Evolutionary conservation across 2,797 vertebrate species (phyloP), one percentile per base, ranked within the genome.

Genomic region (Myotis daubentonii): DNA sequence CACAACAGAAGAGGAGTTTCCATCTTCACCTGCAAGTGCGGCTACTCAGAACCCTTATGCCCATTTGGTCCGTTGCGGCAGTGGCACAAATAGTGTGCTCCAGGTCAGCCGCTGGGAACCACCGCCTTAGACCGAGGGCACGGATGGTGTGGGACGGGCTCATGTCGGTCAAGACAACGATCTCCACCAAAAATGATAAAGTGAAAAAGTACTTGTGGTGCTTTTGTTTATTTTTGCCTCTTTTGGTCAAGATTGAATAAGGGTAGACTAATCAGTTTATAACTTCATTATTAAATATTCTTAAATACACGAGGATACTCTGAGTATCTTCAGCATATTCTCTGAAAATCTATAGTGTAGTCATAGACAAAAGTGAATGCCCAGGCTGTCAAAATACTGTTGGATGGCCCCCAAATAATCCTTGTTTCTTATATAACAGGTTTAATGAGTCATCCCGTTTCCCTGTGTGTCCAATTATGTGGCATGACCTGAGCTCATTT

Each of bases 381-480:
- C 12, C 13, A 65, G 71, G 33, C 51, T 70, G 41, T 72, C 55
- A n/a, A 12, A 44, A 76, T 60, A 11, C 33, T 41, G 87, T 71
- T 38, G n/a, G 51, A 41, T 72, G 71, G 81, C 66, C 66, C 79
- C 53, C 70, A 74, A 79, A 80, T 78, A 86, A 89, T 41, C 41
- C 81, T 41, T 88, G 38, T 86, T 87, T 83, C 51, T 41, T 83
- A 41, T 36, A 16, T 89, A 83, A 84, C 51, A 55, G 53, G 68
- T 75, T 89, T 68, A 81, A 83, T 89, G 66, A 87, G 70, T 25
- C 57, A 38, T 80, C 88, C 74, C 65, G 36, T 80, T 57, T 82
- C 95, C 93, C 94, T 76, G 0, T 30, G 75, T 90, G 90, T 68
- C 95, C 78, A 95, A 94, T 96, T 95, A 95, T n/a, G 17, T 91